Base-by-base conservation (phyloP, 2,888 invertebrate species). In the Blomia tropicalis region DNA sequence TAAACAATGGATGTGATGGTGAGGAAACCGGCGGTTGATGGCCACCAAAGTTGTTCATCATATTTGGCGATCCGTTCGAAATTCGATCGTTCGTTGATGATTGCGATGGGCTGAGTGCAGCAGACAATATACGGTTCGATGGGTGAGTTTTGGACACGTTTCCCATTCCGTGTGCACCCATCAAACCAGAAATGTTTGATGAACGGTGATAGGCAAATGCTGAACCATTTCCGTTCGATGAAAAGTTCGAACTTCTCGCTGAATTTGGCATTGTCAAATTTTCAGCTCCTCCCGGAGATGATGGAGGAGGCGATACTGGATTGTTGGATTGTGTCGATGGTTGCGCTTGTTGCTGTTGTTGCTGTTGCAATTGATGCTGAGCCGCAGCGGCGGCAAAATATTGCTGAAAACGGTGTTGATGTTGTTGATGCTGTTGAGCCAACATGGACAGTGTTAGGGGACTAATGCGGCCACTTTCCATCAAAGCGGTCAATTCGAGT, bases 401-500 rank as follows among this genome's bases (percentile, higher is more conserved):
- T n/a, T 47, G 51, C 51, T 47, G 51, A 14, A 25, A 27, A 14
- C 27, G 27, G n/a, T 47, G 51, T 47, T 47, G 51, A 47, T 47
- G 7, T 14, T 47, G 27, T 27, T 47, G 51, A n/a, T 47, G 51
- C 51, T 47, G 51, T 27, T 47, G 51, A 11, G 23, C 27, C 23
- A 47, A 27, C 51, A 47, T 47, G 22, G 51, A 47, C 23, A 47
- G 51, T 7, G 51, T 47, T n/a, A 36, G 36, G 36, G 36, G 36
- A 36, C 36, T 36, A 17, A 36, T 36, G 36, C 36, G 36, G 17
- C 36, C 36, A 36, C 36, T 36, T 17, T 36, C 36, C 36, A 36
- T 36, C 36, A 36, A 17, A 36, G 36, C 36, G 17, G 36, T 11
- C 36, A 36, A 36, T 17, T 36, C 36, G 36, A 36, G 7, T 36